phyloP scores from a whole-genome alignment of 2,113 vertebrate species.

The Lasiurus cinereus region DNA sequence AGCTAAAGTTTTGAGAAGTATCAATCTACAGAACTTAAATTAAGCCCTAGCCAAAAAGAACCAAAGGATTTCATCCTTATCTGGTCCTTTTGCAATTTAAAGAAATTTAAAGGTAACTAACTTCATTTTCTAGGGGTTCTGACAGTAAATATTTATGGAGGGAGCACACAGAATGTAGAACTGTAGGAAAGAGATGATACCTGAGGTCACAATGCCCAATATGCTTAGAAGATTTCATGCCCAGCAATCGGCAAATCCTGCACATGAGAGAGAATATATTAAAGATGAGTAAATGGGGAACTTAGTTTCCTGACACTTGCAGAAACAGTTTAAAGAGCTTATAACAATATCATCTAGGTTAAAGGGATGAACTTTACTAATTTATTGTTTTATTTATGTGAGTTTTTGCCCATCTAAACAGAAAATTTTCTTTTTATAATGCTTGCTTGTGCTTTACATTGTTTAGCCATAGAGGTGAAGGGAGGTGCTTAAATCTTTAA shows the following conservation, averaged over 20 bases:
- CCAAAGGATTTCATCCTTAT: background rate
- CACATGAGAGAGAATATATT: background rate
- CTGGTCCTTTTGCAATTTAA: background rate
- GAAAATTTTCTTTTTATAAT: background rate
- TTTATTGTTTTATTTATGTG: slow-evolving; percentile 26
- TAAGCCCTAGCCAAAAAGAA: background rate
- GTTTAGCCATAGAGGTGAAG: too few species aligned
- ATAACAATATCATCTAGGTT: background rate
- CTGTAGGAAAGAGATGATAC: background rate
- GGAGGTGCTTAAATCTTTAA: too few species aligned
- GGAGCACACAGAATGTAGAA: background rate
- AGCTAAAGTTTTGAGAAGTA: background rate
- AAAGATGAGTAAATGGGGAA: background rate
- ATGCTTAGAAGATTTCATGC: background rate
- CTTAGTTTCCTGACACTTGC: slow-evolving; percentile 57
- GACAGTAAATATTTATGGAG: background rate
- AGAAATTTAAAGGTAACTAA: slow-evolving; percentile 4
- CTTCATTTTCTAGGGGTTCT: slow-evolving; percentile 44
- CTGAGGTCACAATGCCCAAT: background rate
- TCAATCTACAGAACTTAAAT: background rate
- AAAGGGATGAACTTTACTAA: slow-evolving; percentile 56
- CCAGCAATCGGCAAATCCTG: background rate
- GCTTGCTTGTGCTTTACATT: background rate
- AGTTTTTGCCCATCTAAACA: background rate
- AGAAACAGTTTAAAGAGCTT: slow-evolving; percentile 52